Evolutionary conservation across 2,888 invertebrate genomes (phyloP), one percentile per base, ranked within the genome.

Genomic region (Drosophila nigricruria): DNA sequence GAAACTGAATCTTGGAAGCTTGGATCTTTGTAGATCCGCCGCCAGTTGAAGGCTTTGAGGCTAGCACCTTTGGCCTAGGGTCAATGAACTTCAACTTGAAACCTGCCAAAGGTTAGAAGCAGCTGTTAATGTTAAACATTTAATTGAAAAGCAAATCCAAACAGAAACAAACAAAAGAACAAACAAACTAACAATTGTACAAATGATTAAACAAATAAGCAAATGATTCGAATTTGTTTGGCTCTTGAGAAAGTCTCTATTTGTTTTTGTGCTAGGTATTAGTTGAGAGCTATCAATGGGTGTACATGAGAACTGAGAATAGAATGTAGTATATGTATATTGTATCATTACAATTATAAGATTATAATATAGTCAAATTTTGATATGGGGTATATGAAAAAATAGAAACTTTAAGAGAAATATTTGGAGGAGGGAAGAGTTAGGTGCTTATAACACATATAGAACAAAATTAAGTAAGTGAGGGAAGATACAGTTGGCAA

Each of bases 61-160:
- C 62, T 71, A 63, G 53, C 73, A 70, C 70, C 73, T 79, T 82
- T 85, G 70, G 65, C 73, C 60, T 72, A 67, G 77, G 89, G 89
- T 86, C 72, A 87, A 82, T 76, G 80, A 89, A 89, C 89, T 84
- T 87, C 73, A 88, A 84, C 89, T 87, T 84, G 76, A 81, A 74
- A 56, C 23, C 47, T 50, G 66, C 57, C 47, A 80, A 74, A 81
- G 80, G 77, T 72, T 81, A 74, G 56, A 18, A 74, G 53, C 23
- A 58, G 45, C 69, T 62, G 34, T 36, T 67, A 53, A 64, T 66
- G 70, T 70, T 82, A 52, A 71, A 58, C 69, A 70, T 76, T 70
- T 84, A 83, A 84, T 84, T 79, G 61, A 76, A 81, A 70, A 14
- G n/a, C 49, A 62, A 61, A 10, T 54, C 27, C 30, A 43, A 63